Evolutionary conservation across 2,113 vertebrate genomes (phyloP).

Genomic region (Corythornis vintsioides): DNA sequence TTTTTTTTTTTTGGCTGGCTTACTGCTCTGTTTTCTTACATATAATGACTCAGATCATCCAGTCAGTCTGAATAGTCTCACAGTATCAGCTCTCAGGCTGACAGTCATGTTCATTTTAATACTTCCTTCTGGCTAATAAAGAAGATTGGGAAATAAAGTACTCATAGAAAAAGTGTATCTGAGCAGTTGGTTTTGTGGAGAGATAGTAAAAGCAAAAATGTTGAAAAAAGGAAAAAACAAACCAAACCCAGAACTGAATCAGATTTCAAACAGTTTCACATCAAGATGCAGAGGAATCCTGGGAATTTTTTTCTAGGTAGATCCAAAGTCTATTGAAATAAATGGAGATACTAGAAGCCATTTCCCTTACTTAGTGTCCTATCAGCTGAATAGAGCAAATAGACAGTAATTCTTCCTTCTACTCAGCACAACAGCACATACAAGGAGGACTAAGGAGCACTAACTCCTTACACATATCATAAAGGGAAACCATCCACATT

Average conservation of each 20-base stretch:
- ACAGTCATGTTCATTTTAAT: constrained; percentile 4
- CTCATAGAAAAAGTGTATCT: not conserved
- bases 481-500: not conserved
- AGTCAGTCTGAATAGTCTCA: not conserved
- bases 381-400: not conserved
- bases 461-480: not conserved
- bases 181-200: not conserved
- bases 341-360: not conserved
- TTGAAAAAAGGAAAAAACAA: not conserved
- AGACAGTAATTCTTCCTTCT: not conserved
- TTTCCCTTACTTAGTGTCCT: not conserved
- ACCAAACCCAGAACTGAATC: not conserved
- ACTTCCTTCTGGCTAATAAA: constrained; percentile 5
- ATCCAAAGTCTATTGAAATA: not conserved
- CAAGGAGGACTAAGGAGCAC: not conserved
- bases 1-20: not conserved
- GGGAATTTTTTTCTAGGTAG: not conserved
- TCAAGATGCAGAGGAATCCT: not conserved
- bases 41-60: not conserved
- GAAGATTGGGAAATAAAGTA: not conserved
- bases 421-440: not conserved
- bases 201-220: not conserved
- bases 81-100: not conserved
- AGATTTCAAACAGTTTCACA: not conserved
- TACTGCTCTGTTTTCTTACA: not conserved